phyloP scores from a whole-genome alignment of 1,140 invertebrate species.

The Panagrolaimus sp. region DNA sequence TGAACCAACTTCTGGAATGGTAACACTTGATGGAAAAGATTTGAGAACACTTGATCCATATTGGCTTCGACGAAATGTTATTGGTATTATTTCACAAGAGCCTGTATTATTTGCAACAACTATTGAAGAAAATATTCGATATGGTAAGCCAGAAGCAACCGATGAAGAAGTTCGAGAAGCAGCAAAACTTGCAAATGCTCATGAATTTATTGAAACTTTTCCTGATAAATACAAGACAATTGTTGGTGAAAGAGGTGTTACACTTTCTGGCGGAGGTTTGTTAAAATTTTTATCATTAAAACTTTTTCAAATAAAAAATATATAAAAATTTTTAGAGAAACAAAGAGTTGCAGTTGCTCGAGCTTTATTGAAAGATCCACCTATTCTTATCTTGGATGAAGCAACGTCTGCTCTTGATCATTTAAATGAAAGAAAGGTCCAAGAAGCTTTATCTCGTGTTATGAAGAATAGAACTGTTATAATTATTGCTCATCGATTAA shows the following conservation, averaged over 20 bases:
- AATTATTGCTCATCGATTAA: slow-evolving; percentile 11
- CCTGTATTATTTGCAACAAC: slow-evolving; percentile 82
- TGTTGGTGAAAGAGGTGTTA: slow-evolving; percentile 61
- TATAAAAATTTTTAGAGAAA: too few relatives aligned
- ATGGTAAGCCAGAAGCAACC: slow-evolving; percentile 68
- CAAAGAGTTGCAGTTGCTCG: slow-evolving; percentile 91
- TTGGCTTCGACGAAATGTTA: slow-evolving; percentile 74
- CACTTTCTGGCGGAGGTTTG: slow-evolving; percentile 65
- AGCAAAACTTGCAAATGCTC: slow-evolving; percentile 78
- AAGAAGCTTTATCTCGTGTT: slow-evolving; percentile 14
- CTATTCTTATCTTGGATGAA: slow-evolving; percentile 91
- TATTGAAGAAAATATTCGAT: slow-evolving; percentile 87
- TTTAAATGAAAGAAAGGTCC: slow-evolving; percentile 15
- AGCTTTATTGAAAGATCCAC: slow-evolving; percentile 85
- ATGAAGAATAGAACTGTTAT: slow-evolving; percentile 17
- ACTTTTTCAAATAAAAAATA: too few relatives aligned
- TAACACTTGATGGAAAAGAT: slow-evolving; percentile 73
- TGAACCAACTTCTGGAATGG: slow-evolving; percentile 70
- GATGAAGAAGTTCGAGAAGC: slow-evolving; percentile 66
- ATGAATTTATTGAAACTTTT: slow-evolving; percentile 78
- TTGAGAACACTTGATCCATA: slow-evolving; percentile 70
- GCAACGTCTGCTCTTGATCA: slow-evolving; percentile 90
- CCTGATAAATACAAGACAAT: slow-evolving; percentile 77
- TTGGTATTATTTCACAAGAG: slow-evolving; percentile 84
- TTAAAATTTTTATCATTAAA: too few relatives aligned